Base-by-base conservation (phyloP, 1,140 invertebrate genomes). In the Plodia interpunctella region DNA sequence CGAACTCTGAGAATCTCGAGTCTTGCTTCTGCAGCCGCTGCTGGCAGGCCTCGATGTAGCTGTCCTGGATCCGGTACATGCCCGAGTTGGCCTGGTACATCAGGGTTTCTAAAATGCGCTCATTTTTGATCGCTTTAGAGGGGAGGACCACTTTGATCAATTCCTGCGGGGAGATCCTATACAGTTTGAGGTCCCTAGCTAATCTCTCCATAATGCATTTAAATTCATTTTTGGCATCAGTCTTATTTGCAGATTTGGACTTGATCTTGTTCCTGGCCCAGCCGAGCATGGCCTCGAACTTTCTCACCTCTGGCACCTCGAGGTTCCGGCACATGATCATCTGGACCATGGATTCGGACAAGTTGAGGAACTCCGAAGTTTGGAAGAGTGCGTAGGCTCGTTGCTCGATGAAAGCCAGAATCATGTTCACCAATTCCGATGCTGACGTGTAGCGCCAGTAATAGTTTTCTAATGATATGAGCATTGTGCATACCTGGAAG, bases 401-500 rank as follows among this genome's bases (percentile, higher is more conserved):
- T 53, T 95, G 95, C 85, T 98, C 97, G 4, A 97, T 94, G 85
- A 97, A 98, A 9, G 95, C 94, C 25, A 98, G 88, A 63, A 98
- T 98, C 95, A 98, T 97, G 82, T 98, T 98, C 55, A 98, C 96
- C 65, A 98, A 87, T 85, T 98, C 96, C 2, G 96, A 96, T 32
- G 97, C 97, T 49, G 96, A 97, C 21, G 96, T 97, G 82, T 98
- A 98, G 50, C 97, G 92, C 97, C 97, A 98, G 83, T 97, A 98
- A 85, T 98, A 98, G 84, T 98, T 98, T 83, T 98, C 97, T 68
- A 98, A 90, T 19, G 95, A 95, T 87, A 95, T 96, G 20, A 98
- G 91, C 97, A 98, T 98, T 53, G 94, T 93, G 86, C 97, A 97
- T 9, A 97, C 94, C 94, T 95, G 80, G 35, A 89, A 90, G 50